These are phyloP conservation scores for Dynastes grantii DNA, from an alignment of 2,888 invertebrate genomes.

Conservation along the genomic window DNA sequence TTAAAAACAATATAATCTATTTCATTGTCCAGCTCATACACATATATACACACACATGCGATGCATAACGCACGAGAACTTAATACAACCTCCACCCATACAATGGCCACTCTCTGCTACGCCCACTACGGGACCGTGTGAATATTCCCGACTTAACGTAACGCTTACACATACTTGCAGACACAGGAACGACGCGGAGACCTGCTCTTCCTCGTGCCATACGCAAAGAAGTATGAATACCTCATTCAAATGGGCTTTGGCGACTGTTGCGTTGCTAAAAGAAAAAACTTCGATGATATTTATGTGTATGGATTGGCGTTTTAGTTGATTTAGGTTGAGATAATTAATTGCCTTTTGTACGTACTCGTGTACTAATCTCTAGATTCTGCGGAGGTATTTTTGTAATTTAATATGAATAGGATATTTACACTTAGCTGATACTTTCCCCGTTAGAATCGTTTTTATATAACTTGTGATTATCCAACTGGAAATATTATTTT, in stretches of 20 bases:
- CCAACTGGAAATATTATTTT: no score
- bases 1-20: slow-evolving; percentile 56
- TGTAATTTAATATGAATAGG: no score
- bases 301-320: background rate
- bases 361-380: no score
- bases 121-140: slow-evolving; percentile 53
- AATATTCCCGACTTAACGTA: slow-evolving; percentile 42
- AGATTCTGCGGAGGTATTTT: no score
- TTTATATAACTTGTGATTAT: no score
- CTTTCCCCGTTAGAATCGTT: no score
- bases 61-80: slow-evolving; percentile 26
- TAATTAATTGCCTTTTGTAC: no score
- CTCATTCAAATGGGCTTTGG: background rate
- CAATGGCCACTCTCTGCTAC: slow-evolving; percentile 51
- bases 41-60: background rate
- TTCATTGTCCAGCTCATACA: slow-evolving; percentile 49
- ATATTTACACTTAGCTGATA: no score
- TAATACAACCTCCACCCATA: slow-evolving; percentile 54
- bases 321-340: no score
- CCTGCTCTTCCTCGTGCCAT: slow-evolving; percentile 1
- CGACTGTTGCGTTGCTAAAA: background rate
- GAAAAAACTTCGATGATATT: background rate
- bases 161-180: slow-evolving; percentile 49
- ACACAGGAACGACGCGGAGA: no score
- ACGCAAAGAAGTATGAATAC: slow-evolving; percentile 12